A percentile compares a stretch with the other conserved stretches of the same genome.
These are phyloP conservation scores for Dynastes maya DNA, from an alignment of 2,888 invertebrate genomes.

Conservation along the genomic window DNA sequence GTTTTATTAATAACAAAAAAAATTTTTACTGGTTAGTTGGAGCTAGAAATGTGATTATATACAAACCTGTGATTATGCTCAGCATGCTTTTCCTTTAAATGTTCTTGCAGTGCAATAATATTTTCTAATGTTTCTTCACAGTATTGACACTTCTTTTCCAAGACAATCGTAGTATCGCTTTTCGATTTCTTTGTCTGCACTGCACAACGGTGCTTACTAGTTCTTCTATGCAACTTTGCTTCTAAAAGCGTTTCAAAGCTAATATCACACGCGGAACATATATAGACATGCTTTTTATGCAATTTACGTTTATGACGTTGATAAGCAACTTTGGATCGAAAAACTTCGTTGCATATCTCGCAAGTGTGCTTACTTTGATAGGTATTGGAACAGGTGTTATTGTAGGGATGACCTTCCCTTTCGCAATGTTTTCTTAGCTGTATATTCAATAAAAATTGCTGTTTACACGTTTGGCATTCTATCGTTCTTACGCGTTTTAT, in stretches of 20 bases:
- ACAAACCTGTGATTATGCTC: slow-evolving; percentile 77
- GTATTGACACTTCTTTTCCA: slow-evolving; percentile 76
- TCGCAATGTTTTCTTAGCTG: slow-evolving; percentile 79
- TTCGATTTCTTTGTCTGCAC: slow-evolving; percentile 69
- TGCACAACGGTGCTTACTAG: slow-evolving; percentile 77
- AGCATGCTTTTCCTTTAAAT: slow-evolving; percentile 76
- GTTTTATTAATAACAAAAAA: no score
- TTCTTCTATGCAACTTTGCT: slow-evolving; percentile 79
- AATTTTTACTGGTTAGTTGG: no score
- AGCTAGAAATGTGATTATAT: background rate
- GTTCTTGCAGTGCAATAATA: slow-evolving; percentile 76
- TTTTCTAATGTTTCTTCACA: slow-evolving; percentile 74
- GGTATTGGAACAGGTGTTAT: slow-evolving; percentile 75
- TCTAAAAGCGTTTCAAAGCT: slow-evolving; percentile 76
- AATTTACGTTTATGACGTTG: slow-evolving; percentile 79
- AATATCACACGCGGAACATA: slow-evolving; percentile 80
- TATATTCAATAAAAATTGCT: slow-evolving; percentile 83
- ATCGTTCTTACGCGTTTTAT: slow-evolving; percentile 79
- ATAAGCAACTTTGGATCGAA: slow-evolving; percentile 77
- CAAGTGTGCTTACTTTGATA: slow-evolving; percentile 80
- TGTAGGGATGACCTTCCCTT: slow-evolving; percentile 68
- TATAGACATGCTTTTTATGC: slow-evolving; percentile 76
- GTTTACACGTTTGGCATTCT: slow-evolving; percentile 78
- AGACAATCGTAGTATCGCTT: slow-evolving; percentile 63
- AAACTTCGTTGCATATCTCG: slow-evolving; percentile 74